These are phyloP conservation scores for Eurosta solidaginis DNA, from an alignment of 1,140 invertebrate genomes.

Conservation along the genomic window DNA sequence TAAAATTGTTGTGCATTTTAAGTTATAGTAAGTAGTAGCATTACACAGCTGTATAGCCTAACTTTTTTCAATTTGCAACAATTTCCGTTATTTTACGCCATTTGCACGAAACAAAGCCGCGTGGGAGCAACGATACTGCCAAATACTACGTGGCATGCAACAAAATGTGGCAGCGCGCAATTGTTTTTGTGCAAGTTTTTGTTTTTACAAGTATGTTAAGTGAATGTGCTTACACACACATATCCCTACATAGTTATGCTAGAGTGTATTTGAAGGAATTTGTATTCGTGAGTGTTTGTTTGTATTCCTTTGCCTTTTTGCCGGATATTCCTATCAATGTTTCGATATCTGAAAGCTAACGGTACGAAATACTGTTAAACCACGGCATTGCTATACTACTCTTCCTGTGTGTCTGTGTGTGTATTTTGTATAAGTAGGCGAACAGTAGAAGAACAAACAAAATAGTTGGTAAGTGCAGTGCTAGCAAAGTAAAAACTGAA, in stretches of 20 bases:
- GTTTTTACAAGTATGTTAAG: not conserved
- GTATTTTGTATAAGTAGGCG: not conserved
- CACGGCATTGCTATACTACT: not conserved
- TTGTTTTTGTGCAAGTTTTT: not conserved
- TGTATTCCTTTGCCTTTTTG: not conserved
- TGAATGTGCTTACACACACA: too few species aligned
- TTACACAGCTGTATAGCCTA: not conserved
- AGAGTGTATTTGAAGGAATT: not conserved
- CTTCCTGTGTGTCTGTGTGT: not conserved
- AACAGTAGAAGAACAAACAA: not conserved
- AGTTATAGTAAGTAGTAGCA: too few species aligned
- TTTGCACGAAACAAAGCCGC: not conserved
- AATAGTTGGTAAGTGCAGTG: not conserved
- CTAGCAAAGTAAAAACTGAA: not conserved
- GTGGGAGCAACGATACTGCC: not conserved
- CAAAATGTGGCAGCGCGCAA: not conserved
- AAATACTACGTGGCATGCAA: not conserved
- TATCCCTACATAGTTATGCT: not conserved
- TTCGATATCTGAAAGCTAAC: not conserved
- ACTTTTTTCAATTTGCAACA: conserved; percentile 23
- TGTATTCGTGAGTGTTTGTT: not conserved
- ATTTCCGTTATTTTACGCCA: conserved; percentile 22
- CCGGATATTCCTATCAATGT: not conserved
- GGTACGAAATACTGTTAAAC: not conserved
- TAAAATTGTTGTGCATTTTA: not conserved